Percentiles rank a stretch among this genome's conserved stretches.
Conservation (phyloP, 2,797 vertebrate species). For the Galago senegalensis region DNA sequence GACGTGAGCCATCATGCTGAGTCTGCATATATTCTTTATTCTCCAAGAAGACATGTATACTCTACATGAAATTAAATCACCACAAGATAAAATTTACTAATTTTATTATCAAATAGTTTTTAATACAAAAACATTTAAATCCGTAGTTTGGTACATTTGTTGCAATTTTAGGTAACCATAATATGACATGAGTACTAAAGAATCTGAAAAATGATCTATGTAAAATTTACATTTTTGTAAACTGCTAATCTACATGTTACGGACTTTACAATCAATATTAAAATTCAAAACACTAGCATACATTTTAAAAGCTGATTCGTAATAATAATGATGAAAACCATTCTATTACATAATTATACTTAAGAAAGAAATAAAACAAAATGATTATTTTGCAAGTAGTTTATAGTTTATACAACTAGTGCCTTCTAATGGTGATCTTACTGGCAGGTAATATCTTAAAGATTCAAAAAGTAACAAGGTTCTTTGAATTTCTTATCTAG, state of each 20-base stretch:
- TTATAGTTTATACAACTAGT: conserved; percentile 1
- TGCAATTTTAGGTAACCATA: neutral
- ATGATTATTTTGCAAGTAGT: neutral
- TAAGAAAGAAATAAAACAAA: conserved; percentile 29
- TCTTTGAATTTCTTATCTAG: neutral
- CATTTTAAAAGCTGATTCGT: neutral
- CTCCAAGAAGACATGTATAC: neutral
- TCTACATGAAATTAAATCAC: conserved; percentile 48
- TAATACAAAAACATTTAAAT: conserved; percentile 36
- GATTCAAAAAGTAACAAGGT: neutral
- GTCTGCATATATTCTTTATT: neutral
- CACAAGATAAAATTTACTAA: conserved; percentile 45
- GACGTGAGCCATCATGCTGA: too few species aligned
- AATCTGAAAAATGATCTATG: neutral
- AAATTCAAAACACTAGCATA: neutral
- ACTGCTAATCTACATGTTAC: neutral
- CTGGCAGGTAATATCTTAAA: conserved; percentile 5
- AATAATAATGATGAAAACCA: neutral
- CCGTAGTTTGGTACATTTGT: neutral
- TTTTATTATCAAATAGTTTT: conserved; percentile 61
- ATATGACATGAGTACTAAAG: neutral
- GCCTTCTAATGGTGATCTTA: neutral
- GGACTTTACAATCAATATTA: neutral
- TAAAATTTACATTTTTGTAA: conserved; percentile 5
- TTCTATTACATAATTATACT: neutral